A percentile compares a stretch with the other conserved stretches of the same genome.
Evolutionary conservation across 2,797 vertebrate species (phyloP).

Genomic region (Oceanodroma leucorhoa): DNA sequence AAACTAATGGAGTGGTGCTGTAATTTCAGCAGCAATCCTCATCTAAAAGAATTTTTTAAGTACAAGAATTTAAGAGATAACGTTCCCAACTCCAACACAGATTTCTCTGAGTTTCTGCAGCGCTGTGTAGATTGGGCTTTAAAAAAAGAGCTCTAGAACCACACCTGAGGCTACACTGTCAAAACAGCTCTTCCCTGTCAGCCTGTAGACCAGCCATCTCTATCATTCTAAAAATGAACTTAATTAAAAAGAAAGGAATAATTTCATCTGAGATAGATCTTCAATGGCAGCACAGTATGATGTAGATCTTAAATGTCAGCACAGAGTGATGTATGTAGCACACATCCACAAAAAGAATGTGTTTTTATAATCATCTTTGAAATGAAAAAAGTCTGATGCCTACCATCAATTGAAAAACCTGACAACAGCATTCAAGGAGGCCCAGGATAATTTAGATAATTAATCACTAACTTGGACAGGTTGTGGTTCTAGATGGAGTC

Average conservation of each 20-base stretch:
- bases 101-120: not conserved
- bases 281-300: not conserved
- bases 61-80: not conserved
- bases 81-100: not conserved
- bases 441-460: not conserved
- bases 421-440: not conserved
- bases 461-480: not conserved
- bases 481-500: not conserved
- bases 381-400: not conserved
- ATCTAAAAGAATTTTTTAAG: not conserved
- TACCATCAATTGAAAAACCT: not conserved
- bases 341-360: not conserved
- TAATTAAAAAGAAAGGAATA: constrained; percentile 27
- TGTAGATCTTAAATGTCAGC: not conserved
- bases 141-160: not conserved
- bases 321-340: not conserved
- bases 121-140: not conserved
- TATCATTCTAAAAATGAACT: constrained; percentile 17
- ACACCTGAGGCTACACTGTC: not conserved
- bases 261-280: not conserved
- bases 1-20: not conserved
- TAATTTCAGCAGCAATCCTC: not conserved
- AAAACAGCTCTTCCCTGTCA: not conserved
- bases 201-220: not conserved
- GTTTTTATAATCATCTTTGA: not conserved